Percentiles rank a stretch among this genome's conserved stretches.
phyloP scores from a whole-genome alignment of 2,113 vertebrate species.

The Fulmarus glacialis region DNA sequence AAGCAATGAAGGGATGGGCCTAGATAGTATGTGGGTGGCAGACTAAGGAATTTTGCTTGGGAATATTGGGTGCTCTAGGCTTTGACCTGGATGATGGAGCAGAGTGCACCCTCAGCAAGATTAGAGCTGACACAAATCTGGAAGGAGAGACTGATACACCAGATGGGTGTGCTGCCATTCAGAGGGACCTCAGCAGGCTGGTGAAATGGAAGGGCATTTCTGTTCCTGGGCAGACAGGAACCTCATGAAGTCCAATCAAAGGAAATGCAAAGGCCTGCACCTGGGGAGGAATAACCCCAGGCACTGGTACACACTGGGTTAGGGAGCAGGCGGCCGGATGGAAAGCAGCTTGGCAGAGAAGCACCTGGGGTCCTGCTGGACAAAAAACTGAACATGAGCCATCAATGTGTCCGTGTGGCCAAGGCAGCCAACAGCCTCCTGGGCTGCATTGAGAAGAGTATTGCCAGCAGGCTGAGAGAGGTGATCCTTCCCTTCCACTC shows the following conservation, averaged over 20 bases:
- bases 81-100: not conserved
- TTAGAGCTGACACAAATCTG: not conserved
- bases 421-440: not conserved
- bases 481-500: not conserved
- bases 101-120: not conserved
- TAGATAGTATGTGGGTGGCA: not conserved
- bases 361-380: not conserved
- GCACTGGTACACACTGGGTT: not conserved
- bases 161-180: not conserved
- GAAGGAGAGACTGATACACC: not conserved
- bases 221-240: not conserved
- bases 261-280: not conserved
- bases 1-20: not conserved
- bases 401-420: not conserved
- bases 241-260: not conserved
- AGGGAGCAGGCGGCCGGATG: accelerated
- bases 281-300: not conserved
- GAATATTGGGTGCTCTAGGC: not conserved
- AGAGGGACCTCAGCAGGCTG: not conserved
- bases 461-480: not conserved
- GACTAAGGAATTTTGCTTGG: not conserved
- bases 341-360: not conserved
- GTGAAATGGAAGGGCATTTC: no score
- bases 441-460: not conserved
- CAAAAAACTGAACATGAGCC: not conserved